phyloP scores from a whole-genome alignment of 2,888 invertebrate species.

The Perdita meconis region DNA sequence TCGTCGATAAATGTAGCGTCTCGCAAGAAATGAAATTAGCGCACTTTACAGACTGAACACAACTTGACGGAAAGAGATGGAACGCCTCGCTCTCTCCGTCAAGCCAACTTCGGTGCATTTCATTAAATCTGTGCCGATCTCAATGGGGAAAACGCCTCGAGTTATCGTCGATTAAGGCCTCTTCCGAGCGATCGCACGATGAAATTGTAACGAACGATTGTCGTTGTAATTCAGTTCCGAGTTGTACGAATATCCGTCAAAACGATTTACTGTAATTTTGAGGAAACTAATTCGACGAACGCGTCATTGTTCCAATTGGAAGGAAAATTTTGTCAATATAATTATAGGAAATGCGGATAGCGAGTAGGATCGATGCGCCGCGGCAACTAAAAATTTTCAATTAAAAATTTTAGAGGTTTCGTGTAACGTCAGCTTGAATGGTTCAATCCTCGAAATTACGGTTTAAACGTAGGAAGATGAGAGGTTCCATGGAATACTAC shows the following conservation, averaged over 20 bases:
- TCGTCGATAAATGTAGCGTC: constrained; percentile 30
- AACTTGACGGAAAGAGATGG: not conserved
- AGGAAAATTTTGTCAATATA: too few relatives aligned
- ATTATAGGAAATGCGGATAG: too few relatives aligned
- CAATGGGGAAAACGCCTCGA: not conserved
- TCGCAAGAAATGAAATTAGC: constrained; percentile 50
- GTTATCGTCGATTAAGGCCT: not conserved
- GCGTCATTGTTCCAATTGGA: too few relatives aligned
- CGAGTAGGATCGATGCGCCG: too few relatives aligned
- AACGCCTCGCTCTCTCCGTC: not conserved
- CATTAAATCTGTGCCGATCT: constrained; percentile 4
- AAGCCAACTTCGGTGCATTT: constrained; percentile 1
- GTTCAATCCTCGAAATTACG: too few relatives aligned
- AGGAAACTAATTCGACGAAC: constrained; percentile 1
- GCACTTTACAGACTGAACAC: not conserved
- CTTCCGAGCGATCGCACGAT: not conserved
- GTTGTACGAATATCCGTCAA: too few relatives aligned
- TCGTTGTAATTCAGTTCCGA: constrained; percentile 2
- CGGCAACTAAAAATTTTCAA: too few relatives aligned
- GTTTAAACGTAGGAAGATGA: too few relatives aligned
- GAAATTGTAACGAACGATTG: constrained; percentile 5
- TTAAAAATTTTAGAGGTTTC: too few relatives aligned
- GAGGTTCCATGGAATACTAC: too few relatives aligned
- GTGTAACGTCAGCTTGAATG: too few relatives aligned
- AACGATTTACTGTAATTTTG: too few relatives aligned